Percentiles rank a stretch among this genome's conserved stretches.
These are phyloP conservation scores for Cephalopholis sonnerati DNA, from an alignment of 2,113 vertebrate genomes.

Conservation along the genomic window DNA sequence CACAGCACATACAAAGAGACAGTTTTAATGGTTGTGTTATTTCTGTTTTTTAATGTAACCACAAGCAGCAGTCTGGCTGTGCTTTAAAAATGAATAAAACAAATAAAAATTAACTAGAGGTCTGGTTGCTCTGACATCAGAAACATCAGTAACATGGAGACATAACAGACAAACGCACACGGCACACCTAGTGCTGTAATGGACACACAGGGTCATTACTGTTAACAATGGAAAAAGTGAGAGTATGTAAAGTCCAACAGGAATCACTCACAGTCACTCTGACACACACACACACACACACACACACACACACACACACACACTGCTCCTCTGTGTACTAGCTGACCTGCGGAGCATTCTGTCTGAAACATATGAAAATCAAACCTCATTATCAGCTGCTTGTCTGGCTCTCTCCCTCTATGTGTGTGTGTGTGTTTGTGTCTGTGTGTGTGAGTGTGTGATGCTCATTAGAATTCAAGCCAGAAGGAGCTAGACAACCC, in stretches of 20 bases:
- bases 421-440: slow-evolving; percentile 48
- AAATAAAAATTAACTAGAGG: background rate
- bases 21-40: background rate
- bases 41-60: slow-evolving; percentile 8
- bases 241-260: slow-evolving; percentile 18
- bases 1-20: background rate
- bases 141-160: slow-evolving; percentile 2
- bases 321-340: slow-evolving; percentile 51
- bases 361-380: slow-evolving; percentile 87
- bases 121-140: background rate
- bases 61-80: slow-evolving; percentile 4
- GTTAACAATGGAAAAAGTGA: slow-evolving; percentile 47
- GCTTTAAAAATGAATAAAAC: background rate
- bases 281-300: slow-evolving; percentile 32
- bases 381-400: slow-evolving; percentile 85
- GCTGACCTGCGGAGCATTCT: slow-evolving; percentile 70
- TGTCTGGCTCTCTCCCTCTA: slow-evolving; percentile 55
- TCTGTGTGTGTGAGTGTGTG: slow-evolving; percentile 11
- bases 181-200: slow-evolving; percentile 19
- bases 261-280: slow-evolving; percentile 5
- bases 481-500: slow-evolving; percentile 70
- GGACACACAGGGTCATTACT: slow-evolving; percentile 28
- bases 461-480: slow-evolving; percentile 75
- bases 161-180: slow-evolving; percentile 19
- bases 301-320: slow-evolving; percentile 54